Evolutionary conservation across 2,113 vertebrate genomes (phyloP).

Genomic region (Ptyas mucosa): DNA sequence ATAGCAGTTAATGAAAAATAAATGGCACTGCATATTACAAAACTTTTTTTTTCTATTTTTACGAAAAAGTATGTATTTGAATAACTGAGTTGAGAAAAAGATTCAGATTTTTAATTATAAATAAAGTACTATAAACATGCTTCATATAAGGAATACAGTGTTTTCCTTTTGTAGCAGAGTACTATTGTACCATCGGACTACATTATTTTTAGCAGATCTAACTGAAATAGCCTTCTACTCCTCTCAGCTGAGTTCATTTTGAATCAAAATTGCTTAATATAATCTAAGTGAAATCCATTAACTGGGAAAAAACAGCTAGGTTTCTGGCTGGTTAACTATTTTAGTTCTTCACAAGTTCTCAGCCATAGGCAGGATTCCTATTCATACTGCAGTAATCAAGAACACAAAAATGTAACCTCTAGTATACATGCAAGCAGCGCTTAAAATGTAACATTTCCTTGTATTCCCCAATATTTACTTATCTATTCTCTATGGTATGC

Average conservation of each 20-base stretch:
- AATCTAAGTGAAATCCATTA: slow-evolving; percentile 34
- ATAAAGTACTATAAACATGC: slow-evolving; percentile 73
- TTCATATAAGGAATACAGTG: slow-evolving; percentile 78
- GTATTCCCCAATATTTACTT: slow-evolving; percentile 41
- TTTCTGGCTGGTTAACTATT: slow-evolving; percentile 37
- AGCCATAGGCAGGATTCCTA: slow-evolving; percentile 20
- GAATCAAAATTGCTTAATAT: slow-evolving; percentile 57
- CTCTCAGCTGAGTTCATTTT: slow-evolving; percentile 49
- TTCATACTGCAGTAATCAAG: slow-evolving; percentile 23
- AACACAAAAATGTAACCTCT: slow-evolving; percentile 8
- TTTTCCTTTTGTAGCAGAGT: slow-evolving; percentile 72
- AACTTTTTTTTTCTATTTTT: slow-evolving; percentile 44
- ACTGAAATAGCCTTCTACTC: slow-evolving; percentile 33
- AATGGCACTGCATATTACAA: slow-evolving; percentile 70
- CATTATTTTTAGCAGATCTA: slow-evolving; percentile 52
- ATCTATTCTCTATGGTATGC: slow-evolving; percentile 31
- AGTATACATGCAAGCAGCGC: neutral
- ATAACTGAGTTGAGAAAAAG: slow-evolving; percentile 73
- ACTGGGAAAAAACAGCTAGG: slow-evolving; percentile 30
- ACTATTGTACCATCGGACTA: slow-evolving; percentile 72
- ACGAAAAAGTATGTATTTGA: slow-evolving; percentile 62
- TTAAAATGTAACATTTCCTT: slow-evolving; percentile 33
- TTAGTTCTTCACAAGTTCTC: slow-evolving; percentile 14
- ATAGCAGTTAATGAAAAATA: slow-evolving; percentile 69
- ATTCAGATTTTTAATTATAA: slow-evolving; percentile 77